phyloP scores from a whole-genome alignment of 2,888 invertebrate species.

The Physocephala rufipes region DNA sequence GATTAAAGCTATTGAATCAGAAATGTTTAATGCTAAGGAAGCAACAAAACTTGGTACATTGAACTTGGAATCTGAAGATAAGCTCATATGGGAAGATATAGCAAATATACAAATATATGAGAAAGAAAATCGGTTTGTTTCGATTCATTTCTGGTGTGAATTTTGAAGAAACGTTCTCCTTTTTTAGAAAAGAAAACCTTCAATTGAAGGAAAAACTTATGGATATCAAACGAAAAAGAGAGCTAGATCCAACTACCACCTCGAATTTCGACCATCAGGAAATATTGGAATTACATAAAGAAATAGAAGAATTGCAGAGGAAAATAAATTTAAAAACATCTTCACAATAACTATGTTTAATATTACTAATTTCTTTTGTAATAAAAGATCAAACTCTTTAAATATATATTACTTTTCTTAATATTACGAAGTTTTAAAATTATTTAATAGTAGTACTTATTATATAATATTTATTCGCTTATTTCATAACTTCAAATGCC shows the following conservation, averaged over 20 bases:
- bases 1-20: not conserved
- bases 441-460: too few species aligned
- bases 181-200: not conserved
- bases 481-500: too few species aligned
- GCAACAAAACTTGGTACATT: not conserved
- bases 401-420: too few species aligned
- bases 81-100: not conserved
- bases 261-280: not conserved
- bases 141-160: too few species aligned
- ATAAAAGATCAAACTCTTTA: too few species aligned
- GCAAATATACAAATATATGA: not conserved
- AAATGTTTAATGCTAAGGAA: not conserved
- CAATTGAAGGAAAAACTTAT: not conserved
- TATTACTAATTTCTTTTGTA: too few species aligned
- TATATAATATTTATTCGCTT: too few species aligned
- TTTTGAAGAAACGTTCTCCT: too few species aligned
- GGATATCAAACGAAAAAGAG: not conserved
- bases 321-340: not conserved
- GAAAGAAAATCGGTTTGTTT: constrained; percentile 3
- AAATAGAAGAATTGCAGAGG: not conserved
- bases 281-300: not conserved
- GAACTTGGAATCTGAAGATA: not conserved
- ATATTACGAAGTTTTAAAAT: too few species aligned
- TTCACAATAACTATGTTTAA: too few species aligned
- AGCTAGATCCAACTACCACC: not conserved